Evolutionary conservation across 2,113 vertebrate species (phyloP).

Genomic region (Hippocampus guttulatus): DNA sequence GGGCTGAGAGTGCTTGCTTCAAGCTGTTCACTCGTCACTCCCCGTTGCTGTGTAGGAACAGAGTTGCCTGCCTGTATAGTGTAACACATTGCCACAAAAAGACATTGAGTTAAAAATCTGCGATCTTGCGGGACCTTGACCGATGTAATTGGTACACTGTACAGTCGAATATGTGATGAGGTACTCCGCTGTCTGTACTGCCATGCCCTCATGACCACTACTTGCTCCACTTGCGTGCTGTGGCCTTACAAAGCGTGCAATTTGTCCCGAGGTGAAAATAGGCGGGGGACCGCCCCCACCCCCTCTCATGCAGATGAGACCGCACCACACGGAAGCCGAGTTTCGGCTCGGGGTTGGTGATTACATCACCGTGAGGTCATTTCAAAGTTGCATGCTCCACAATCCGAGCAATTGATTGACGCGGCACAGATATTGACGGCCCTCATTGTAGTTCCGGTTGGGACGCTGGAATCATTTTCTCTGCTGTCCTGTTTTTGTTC

Average conservation of each 20-base stretch:
- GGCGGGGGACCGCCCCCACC: too few relatives aligned
- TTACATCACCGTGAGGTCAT: constrained; percentile 26
- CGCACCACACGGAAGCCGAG: background rate
- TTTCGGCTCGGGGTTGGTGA: background rate
- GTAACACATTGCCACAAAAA: too few relatives aligned
- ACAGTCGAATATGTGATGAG: too few relatives aligned
- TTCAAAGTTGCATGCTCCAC: constrained; percentile 21
- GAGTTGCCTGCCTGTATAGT: too few relatives aligned
- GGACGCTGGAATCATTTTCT: background rate
- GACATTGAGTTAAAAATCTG: too few relatives aligned
- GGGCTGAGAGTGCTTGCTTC: too few relatives aligned
- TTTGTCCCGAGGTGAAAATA: constrained; percentile 9
- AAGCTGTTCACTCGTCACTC: too few relatives aligned
- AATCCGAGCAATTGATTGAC: constrained; percentile 30
- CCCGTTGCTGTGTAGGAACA: too few relatives aligned
- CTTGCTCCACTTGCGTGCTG: too few relatives aligned
- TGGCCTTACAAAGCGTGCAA: constrained; percentile 22
- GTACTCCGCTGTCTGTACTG: background rate
- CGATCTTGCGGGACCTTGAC: too few relatives aligned
- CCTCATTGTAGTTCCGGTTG: background rate
- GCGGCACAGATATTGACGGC: constrained; percentile 21
- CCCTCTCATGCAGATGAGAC: background rate
- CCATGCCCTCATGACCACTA: too few relatives aligned
- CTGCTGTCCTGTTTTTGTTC: background rate
- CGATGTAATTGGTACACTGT: too few relatives aligned